Evolutionary conservation across 2,797 vertebrate genomes (phyloP).

Genomic region (Enteromius thamalakanensis): DNA sequence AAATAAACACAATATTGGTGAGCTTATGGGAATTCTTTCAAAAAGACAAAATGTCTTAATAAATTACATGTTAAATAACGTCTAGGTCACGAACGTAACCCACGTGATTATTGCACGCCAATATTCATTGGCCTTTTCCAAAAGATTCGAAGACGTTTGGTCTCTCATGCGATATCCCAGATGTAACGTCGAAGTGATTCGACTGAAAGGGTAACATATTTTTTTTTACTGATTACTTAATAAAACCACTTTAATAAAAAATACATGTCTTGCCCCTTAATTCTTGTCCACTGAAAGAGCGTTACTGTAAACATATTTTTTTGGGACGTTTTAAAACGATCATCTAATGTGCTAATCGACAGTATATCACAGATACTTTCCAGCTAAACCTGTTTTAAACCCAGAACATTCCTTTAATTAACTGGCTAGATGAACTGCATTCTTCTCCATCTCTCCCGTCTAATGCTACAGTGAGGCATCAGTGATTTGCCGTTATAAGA

Average conservation of each 20-base stretch:
- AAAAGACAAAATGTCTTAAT: background rate
- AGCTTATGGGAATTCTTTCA: background rate
- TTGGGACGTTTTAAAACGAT: background rate
- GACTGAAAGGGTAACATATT: no score
- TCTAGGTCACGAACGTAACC: no score
- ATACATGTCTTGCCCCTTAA: background rate
- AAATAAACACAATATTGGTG: background rate
- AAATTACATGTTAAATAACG: background rate
- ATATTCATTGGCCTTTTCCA: no score
- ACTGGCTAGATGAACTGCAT: background rate
- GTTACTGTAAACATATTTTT: conserved; percentile 12
- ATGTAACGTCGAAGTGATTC: no score
- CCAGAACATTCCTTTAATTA: conserved; percentile 2
- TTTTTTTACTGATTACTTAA: background rate
- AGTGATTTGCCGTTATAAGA: conserved; percentile 31
- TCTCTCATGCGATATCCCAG: no score
- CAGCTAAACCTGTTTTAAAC: conserved; percentile 2
- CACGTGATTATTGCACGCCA: no score
- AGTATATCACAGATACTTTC: background rate
- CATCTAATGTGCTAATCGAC: background rate
- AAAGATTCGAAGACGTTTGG: no score
- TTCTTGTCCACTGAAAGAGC: background rate
- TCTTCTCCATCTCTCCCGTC: background rate
- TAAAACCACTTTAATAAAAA: background rate
- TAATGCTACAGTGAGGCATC: conserved; percentile 50